Evolutionary conservation across 2,797 vertebrate genomes (phyloP).

Genomic region (Spea hammondii): DNA sequence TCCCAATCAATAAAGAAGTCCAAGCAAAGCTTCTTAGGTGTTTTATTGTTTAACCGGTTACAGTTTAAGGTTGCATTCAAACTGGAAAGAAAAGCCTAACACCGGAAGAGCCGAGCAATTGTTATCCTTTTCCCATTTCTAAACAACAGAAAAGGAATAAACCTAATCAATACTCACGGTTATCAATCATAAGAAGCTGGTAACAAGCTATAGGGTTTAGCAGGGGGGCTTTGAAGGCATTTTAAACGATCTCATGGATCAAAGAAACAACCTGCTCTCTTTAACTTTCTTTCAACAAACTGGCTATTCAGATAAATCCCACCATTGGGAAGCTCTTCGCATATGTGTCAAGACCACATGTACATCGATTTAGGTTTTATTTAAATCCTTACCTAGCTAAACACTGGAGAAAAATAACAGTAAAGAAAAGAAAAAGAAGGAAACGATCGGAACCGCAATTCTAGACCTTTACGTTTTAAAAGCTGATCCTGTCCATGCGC

Average conservation of each 20-base stretch:
- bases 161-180: constrained; percentile 35
- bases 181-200: constrained; percentile 26
- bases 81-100: constrained; percentile 32
- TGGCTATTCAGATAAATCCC: too few relatives aligned
- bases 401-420: too few relatives aligned
- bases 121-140: constrained; percentile 41
- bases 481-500: too few relatives aligned
- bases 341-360: too few relatives aligned
- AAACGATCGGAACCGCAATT: too few relatives aligned
- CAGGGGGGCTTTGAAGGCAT: not conserved
- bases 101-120: constrained; percentile 24
- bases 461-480: too few relatives aligned
- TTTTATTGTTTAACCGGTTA: constrained; percentile 46
- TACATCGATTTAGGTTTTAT: too few relatives aligned
- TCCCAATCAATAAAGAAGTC: constrained; percentile 47
- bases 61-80: constrained; percentile 16
- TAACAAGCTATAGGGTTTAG: constrained; percentile 9
- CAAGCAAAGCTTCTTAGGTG: constrained; percentile 46
- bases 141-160: constrained; percentile 25
- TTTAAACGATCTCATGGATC: not conserved
- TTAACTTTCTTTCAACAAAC: not conserved
- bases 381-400: too few relatives aligned
- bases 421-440: too few relatives aligned
- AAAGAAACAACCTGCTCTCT: not conserved
- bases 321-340: too few relatives aligned